A percentile compares a stretch with the other conserved stretches of the same genome.
These are phyloP conservation scores for Platichthys stellatus DNA, from an alignment of 2,113 vertebrate species.

Conservation along the genomic window DNA sequence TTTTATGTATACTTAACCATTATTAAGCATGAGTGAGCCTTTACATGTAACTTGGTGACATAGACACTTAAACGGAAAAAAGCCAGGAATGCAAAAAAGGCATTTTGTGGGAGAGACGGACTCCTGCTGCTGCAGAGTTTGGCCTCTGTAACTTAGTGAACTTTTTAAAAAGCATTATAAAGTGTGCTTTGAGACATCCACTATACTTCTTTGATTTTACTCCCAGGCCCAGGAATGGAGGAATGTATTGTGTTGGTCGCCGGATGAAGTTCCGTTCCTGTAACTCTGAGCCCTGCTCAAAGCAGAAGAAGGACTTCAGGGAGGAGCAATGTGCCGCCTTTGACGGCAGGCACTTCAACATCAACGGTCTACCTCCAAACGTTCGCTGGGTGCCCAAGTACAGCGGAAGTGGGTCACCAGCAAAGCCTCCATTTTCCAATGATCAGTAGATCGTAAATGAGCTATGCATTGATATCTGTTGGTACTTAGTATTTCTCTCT, in stretches of 20 bases:
- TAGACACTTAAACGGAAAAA: not conserved
- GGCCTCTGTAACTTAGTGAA: not conserved
- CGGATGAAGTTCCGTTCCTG: conserved; percentile 99
- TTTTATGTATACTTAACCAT: not conserved
- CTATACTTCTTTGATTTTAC: conserved; percentile 22
- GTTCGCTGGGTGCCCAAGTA: conserved; percentile 99
- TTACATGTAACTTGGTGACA: not conserved
- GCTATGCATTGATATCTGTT: not conserved
- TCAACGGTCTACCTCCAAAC: conserved; percentile 94
- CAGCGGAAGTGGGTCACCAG: conserved; percentile 90
- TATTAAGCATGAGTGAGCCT: not conserved
- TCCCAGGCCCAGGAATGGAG: conserved; percentile 92
- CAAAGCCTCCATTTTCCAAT: not conserved
- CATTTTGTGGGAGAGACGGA: not conserved
- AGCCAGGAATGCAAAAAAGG: not conserved
- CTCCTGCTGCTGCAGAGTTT: not conserved
- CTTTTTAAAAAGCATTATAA: not conserved
- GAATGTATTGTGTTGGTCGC: conserved; percentile 94
- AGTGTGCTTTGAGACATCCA: not conserved
- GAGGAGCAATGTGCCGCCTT: conserved; percentile 95
- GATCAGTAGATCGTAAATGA: not conserved
- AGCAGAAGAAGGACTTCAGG: conserved; percentile 93
- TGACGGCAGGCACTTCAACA: conserved; percentile 97
- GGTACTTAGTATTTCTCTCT: conserved; percentile 1
- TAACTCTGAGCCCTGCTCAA: conserved; percentile 93